Evolutionary conservation across 2,113 vertebrate genomes (phyloP).

Genomic region (Pyrgilauda ruficollis): DNA sequence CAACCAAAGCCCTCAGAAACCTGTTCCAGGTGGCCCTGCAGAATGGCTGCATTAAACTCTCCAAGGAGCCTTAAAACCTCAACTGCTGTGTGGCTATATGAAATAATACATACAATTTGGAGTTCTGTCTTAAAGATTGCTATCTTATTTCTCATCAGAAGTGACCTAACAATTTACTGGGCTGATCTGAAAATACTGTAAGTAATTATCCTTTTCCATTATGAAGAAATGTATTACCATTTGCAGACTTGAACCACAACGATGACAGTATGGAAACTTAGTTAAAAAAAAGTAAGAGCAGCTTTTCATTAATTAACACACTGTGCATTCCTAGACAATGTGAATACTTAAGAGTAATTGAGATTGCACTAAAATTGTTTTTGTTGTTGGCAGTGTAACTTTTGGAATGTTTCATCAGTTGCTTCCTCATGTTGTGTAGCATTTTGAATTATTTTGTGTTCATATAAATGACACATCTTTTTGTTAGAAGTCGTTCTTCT

Average conservation of each 20-base stretch:
- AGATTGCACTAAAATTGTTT: neutral
- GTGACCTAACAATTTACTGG: neutral
- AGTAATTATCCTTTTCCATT: neutral
- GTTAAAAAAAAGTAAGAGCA: neutral
- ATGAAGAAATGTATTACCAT: neutral
- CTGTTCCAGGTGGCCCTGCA: neutral
- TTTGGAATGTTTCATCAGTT: neutral
- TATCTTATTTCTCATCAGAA: neutral
- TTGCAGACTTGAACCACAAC: neutral
- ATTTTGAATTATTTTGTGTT: neutral
- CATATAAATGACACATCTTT: neutral
- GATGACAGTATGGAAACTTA: neutral
- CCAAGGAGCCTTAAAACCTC: neutral
- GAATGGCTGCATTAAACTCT: neutral
- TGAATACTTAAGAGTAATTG: neutral
- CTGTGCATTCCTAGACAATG: neutral
- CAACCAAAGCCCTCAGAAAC: neutral
- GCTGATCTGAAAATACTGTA: neutral
- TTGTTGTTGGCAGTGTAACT: neutral
- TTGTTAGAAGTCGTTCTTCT: neutral
- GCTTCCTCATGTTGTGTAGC: neutral
- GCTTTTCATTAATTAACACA: neutral
- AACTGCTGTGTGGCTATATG: neutral
- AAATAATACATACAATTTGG: neutral
- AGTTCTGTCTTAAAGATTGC: neutral